Conservation (phyloP, 2,888 invertebrate species). For the Pecten maximus region DNA sequence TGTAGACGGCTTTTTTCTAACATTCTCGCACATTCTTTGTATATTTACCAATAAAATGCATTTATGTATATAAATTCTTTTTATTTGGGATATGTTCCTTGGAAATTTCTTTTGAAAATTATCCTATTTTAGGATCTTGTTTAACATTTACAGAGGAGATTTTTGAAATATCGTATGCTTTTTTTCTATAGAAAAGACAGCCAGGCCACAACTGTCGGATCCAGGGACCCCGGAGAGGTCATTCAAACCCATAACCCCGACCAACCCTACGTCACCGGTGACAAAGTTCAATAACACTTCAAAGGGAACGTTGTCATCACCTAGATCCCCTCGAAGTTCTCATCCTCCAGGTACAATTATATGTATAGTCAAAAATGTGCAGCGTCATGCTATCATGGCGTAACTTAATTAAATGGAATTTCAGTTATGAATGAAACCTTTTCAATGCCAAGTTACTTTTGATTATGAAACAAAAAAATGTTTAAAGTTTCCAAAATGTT, state of each 20-base stretch:
- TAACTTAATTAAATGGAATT: not conserved
- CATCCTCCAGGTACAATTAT: not conserved
- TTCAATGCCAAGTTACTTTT: too few relatives aligned
- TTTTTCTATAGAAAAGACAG: not conserved
- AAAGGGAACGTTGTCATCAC: not conserved
- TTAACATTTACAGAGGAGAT: too few relatives aligned
- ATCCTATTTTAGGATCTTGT: too few relatives aligned
- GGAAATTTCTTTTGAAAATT: too few relatives aligned
- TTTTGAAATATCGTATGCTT: not conserved
- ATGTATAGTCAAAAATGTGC: not conserved
- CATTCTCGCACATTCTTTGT: too few relatives aligned
- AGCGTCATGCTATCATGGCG: not conserved
- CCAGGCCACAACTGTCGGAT: not conserved
- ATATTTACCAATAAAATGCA: too few relatives aligned
- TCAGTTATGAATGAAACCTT: too few relatives aligned
- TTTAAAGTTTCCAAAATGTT: too few relatives aligned
- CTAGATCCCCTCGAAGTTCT: not conserved
- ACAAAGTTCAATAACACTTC: not conserved
- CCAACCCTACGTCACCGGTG: slow-evolving; percentile 46
- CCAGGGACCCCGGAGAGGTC: slow-evolving; percentile 48
- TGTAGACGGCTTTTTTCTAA: too few relatives aligned
- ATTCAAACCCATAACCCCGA: slow-evolving; percentile 55
- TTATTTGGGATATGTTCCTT: too few relatives aligned
- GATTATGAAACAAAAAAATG: too few relatives aligned
- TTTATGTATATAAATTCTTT: too few relatives aligned